Evolutionary conservation across 64 coral and sea anemone genomes (phyloP), one percentile per base, ranked within the genome.

Genomic region (Pocillopora damicornis): DNA sequence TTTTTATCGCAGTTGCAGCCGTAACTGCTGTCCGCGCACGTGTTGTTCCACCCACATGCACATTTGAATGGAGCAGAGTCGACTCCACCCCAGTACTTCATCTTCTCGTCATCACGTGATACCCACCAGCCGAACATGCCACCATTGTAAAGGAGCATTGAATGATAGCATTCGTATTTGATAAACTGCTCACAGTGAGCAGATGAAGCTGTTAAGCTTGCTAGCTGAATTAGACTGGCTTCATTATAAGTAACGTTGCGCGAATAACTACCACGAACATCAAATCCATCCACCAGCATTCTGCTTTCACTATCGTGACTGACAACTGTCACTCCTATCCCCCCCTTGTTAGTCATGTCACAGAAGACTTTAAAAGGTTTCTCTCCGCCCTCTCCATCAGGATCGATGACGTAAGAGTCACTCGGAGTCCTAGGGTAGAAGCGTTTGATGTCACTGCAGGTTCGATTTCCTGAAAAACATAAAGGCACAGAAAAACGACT

Each of bases 261-360:
- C n/a, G 11, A 16, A 60, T 82, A 63, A 42, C 25, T 37, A 15
- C 80, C 80, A 1, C 5, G 18, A 1, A 2, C 4, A 9, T 82
- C 15, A 63, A 7, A 63, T 26, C 89, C 89, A 91, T 85, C 9
- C 10, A 91, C 89, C 17, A 60, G 51, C 11, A 58, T 85, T 61
- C 89, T 90, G 37, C 65, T 66, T 57, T 90, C 89, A 37, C 89
- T 84, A 36, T 90, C 79, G 74, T 75, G 79, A 90, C 79, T 84
- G 30, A 90, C 35, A 56, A 84, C 79, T 38, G 89, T 90, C 35
- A 90, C 58, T 4, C 89, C 89, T 9, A 84, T 30, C 30, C 30
- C 30, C 30, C 30, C 79, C 78, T 82, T 90, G 88, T 82, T 77
- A 71, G 63, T 75, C 88, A 90, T 90, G 88, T 90, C 88, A 81